These are phyloP conservation scores for Bombus sylvicola DNA, from an alignment of 1,140 invertebrate species.

Conservation along the genomic window DNA sequence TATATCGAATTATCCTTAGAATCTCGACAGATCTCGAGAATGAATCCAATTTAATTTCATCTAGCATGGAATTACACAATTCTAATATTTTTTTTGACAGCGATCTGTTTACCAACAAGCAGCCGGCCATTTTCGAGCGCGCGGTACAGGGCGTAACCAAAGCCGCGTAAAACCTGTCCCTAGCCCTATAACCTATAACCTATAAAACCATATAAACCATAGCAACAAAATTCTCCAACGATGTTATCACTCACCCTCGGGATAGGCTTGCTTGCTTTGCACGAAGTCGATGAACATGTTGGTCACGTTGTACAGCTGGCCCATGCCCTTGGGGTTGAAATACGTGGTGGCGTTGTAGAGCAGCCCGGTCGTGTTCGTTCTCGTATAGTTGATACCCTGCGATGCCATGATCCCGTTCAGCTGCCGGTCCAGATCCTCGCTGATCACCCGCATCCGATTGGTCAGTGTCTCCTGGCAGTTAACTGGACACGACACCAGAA, in stretches of 20 bases:
- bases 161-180: constrained; percentile 38
- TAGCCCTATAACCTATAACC: constrained; percentile 47
- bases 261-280: constrained; percentile 82
- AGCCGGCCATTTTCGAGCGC: constrained; percentile 70
- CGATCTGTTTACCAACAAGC: constrained; percentile 70
- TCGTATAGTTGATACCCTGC: constrained; percentile 79
- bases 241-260: constrained; percentile 81
- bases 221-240: background rate
- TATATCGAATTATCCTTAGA: background rate
- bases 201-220: background rate
- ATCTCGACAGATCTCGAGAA: background rate
- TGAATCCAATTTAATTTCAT: background rate
- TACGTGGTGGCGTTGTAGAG: constrained; percentile 84
- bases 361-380: constrained; percentile 75
- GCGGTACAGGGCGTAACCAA: constrained; percentile 72
- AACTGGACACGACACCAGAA: constrained; percentile 45
- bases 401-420: constrained; percentile 79
- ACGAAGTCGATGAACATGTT: constrained; percentile 85
- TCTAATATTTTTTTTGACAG: constrained; percentile 42
- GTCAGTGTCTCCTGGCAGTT: constrained; percentile 55
- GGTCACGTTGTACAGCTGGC: constrained; percentile 86
- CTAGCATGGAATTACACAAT: background rate
- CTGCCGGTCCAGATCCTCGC: constrained; percentile 80
- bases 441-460: constrained; percentile 71
- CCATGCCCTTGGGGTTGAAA: constrained; percentile 87